Percentiles rank a stretch among this genome's conserved stretches.
These are phyloP conservation scores for Eurystomus glaucurus DNA, from an alignment of 2,797 vertebrate species.

Conservation along the genomic window DNA sequence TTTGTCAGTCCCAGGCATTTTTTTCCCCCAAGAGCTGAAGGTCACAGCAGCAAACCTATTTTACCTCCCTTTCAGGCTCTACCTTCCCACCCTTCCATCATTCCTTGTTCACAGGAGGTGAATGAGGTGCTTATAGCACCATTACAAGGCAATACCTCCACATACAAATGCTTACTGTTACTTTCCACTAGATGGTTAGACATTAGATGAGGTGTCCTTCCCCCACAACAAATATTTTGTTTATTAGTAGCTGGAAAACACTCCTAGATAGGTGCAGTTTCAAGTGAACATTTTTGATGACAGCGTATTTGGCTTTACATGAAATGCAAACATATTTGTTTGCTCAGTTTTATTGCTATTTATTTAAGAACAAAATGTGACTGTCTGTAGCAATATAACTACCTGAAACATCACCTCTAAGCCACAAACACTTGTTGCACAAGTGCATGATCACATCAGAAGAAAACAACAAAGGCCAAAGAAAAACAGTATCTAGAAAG, in stretches of 20 bases:
- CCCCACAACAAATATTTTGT: neutral
- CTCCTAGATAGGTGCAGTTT: neutral
- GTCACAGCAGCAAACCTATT: fast-evolving
- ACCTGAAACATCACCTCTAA: neutral
- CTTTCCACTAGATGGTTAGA: neutral
- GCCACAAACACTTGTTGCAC: neutral
- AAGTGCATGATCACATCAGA: neutral
- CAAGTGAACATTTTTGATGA: neutral
- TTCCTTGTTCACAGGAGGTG: fast-evolving
- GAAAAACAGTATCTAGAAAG: neutral
- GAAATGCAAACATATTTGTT: conserved; percentile 25
- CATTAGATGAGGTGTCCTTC: neutral
- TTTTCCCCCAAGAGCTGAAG: neutral
- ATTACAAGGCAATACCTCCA: neutral
- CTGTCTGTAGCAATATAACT: neutral
- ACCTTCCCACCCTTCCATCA: neutral
- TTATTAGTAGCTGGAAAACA: neutral
- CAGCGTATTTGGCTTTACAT: neutral
- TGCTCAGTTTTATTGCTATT: neutral
- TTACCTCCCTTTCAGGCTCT: neutral
- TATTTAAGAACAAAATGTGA: neutral
- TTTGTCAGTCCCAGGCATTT: neutral
- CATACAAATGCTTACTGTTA: neutral
- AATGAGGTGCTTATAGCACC: neutral
- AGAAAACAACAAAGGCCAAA: neutral